These are phyloP conservation scores for Toxotes lorentzi DNA, from an alignment of 2,797 vertebrate genomes.

Conservation along the genomic window DNA sequence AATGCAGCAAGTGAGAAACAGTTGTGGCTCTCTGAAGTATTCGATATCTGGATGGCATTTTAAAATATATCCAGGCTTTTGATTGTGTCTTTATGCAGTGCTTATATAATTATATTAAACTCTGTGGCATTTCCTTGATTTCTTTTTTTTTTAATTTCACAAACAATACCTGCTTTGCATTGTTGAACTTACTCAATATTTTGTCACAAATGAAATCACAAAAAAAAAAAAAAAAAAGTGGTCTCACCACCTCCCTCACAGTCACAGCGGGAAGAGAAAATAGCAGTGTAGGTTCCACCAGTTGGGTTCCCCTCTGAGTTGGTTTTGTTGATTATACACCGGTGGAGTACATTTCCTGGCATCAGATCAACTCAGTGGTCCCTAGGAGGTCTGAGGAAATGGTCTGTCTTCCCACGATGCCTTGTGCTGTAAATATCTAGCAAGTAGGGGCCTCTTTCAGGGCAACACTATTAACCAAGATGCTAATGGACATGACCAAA, in stretches of 20 bases:
- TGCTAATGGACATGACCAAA: background rate
- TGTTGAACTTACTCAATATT: background rate
- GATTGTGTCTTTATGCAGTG: conserved; percentile 62
- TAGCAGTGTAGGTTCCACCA: conserved; percentile 55
- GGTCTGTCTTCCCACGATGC: conserved; percentile 21
- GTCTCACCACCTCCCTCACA: conserved; percentile 8
- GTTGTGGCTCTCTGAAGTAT: background rate
- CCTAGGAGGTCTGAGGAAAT: conserved; percentile 33
- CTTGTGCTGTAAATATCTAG: conserved; percentile 22
- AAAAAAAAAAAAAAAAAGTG: background rate
- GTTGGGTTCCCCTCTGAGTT: conserved; percentile 36
- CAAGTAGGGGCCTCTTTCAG: conserved; percentile 7
- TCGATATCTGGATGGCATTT: conserved; percentile 37
- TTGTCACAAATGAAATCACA: conserved; percentile 15
- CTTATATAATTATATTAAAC: conserved; percentile 60
- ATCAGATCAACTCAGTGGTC: conserved; percentile 43
- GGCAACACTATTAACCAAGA: background rate
- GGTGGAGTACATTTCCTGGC: conserved; percentile 51
- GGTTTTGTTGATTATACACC: conserved; percentile 27
- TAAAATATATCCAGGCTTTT: conserved; percentile 53
- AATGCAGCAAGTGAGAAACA: conserved; percentile 44
- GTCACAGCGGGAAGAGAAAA: conserved; percentile 28
- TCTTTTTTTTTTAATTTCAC: conserved; percentile 16
- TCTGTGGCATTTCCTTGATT: conserved; percentile 34
- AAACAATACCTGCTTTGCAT: background rate